phyloP scores from a whole-genome alignment of 2,113 vertebrate genomes.

The Stomatorhinus ivindoensis region DNA sequence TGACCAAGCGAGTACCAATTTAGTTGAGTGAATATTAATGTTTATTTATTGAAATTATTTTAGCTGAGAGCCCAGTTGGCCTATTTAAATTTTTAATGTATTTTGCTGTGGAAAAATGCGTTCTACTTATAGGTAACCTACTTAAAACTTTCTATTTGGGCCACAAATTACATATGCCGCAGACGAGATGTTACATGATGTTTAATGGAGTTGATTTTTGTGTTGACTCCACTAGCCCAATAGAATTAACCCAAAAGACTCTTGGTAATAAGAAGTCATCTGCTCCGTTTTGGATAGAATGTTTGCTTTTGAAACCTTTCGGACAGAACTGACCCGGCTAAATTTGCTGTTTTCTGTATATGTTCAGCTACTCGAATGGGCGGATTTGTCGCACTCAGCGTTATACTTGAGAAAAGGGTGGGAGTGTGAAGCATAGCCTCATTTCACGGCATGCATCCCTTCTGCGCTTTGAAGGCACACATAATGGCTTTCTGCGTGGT shows the following conservation, averaged over 20 bases:
- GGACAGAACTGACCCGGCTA: background rate
- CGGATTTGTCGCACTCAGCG: background rate
- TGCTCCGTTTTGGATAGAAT: background rate
- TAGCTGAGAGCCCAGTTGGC: slow-evolving; percentile 10
- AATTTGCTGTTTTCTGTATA: background rate
- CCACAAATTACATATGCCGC: slow-evolving; percentile 1
- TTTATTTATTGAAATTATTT: slow-evolving; percentile 19
- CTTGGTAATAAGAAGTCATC: background rate
- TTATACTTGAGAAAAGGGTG: background rate
- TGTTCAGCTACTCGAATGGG: background rate
- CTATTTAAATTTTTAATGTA: slow-evolving; percentile 15
- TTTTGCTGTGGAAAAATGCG: slow-evolving; percentile 19
- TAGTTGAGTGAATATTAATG: slow-evolving; percentile 3
- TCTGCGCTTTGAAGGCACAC: background rate
- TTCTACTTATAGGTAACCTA: slow-evolving; percentile 21
- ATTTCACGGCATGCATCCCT: background rate
- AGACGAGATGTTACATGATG: background rate
- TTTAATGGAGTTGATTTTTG: slow-evolving; percentile 7
- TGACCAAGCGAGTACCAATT: background rate
- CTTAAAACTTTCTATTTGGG: slow-evolving; percentile 19
- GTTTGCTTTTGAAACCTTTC: background rate
- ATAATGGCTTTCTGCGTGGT: slow-evolving; percentile 2
- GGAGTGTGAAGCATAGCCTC: background rate
- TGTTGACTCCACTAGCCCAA: background rate
- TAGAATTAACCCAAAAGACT: background rate